These are phyloP conservation scores for Chondrilla cf. caribensis DNA, from an alignment of 37 sponge, comb jelly and placozoan species.

Conservation along the genomic window DNA sequence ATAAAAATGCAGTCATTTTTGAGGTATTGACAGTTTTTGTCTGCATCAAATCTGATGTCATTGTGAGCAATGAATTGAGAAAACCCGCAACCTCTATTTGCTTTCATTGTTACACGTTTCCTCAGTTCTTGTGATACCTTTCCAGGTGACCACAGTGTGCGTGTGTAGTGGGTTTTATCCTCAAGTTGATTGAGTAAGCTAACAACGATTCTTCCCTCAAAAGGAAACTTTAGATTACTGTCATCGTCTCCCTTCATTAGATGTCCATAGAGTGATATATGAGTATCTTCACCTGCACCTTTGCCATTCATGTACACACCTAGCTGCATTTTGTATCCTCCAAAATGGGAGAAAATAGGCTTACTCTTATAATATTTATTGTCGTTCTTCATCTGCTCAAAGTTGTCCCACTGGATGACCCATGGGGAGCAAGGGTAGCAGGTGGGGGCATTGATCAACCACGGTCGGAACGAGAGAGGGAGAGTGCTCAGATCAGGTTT, in stretches of 20 bases:
- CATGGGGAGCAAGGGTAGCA: slow-evolving; percentile 20
- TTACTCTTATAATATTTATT: slow-evolving; percentile 8
- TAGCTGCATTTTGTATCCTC: slow-evolving; percentile 35
- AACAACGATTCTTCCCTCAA: slow-evolving; percentile 1
- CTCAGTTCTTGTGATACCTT: background rate
- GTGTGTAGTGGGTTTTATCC: background rate
- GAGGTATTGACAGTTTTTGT: no score
- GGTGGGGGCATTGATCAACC: slow-evolving; percentile 1
- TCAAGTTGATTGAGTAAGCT: slow-evolving; percentile 18
- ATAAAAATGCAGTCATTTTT: no score
- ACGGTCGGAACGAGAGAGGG: background rate
- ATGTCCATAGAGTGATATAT: background rate
- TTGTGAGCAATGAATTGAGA: no score
- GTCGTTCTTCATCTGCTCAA: background rate
- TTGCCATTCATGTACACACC: slow-evolving; percentile 21
- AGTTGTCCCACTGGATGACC: background rate
- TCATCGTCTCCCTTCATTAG: slow-evolving; percentile 17
- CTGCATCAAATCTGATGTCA: no score
- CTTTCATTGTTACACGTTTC: no score
- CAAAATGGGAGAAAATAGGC: slow-evolving; percentile 26
- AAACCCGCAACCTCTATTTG: no score
- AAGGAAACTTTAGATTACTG: background rate
- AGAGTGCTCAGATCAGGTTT: no score
- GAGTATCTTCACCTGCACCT: background rate
- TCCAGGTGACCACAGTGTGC: background rate